A percentile compares a stretch with the other conserved stretches of the same genome.
phyloP scores from a whole-genome alignment of 2,113 vertebrate genomes.

The Rutilus rutilus region DNA sequence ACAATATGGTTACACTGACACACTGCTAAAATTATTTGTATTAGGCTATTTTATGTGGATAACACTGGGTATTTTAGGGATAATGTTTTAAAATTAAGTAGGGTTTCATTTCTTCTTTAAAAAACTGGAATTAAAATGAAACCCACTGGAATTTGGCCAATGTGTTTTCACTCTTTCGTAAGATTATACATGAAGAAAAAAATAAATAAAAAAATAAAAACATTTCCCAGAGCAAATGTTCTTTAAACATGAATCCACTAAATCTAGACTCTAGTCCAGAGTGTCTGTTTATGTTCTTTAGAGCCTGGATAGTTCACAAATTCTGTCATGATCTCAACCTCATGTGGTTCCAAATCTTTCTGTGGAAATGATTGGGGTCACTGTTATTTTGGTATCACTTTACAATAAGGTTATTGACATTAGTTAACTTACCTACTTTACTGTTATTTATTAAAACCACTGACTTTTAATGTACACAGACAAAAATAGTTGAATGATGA shows the following conservation, averaged over 20 bases:
- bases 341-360: not conserved
- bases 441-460: too few species aligned
- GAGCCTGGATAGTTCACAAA: not conserved
- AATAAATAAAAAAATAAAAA: not conserved
- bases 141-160: constrained; percentile 15
- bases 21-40: not conserved
- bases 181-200: not conserved
- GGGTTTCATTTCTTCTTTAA: not conserved
- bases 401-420: too few species aligned
- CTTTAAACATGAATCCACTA: constrained; percentile 37
- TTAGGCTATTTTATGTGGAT: not conserved
- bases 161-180: not conserved
- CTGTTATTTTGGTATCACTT: too few species aligned
- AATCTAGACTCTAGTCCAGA: not conserved
- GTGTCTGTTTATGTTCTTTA: not conserved
- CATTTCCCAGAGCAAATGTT: constrained; percentile 18
- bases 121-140: not conserved
- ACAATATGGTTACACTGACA: not conserved
- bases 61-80: not conserved
- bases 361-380: too few species aligned
- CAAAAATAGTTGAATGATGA: too few species aligned
- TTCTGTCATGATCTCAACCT: not conserved
- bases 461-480: too few species aligned
- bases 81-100: not conserved
- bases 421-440: too few species aligned